These are phyloP conservation scores for Drosophila erecta DNA, from an alignment of 1,140 invertebrate species.

Conservation along the genomic window DNA sequence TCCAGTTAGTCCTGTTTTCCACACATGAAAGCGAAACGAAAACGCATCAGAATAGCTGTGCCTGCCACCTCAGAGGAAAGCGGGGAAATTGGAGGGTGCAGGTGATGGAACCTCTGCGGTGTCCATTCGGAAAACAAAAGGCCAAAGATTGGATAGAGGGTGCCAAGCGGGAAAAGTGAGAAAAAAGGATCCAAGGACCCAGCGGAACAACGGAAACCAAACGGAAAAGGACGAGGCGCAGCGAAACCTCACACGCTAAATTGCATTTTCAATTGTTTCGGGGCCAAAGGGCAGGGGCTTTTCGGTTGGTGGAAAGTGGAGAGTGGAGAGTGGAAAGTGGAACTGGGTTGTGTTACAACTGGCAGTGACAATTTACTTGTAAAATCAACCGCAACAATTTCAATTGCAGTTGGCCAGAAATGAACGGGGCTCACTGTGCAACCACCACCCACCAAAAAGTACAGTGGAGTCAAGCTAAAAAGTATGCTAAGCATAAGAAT, in stretches of 20 bases:
- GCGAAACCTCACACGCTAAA: slow-evolving; percentile 52
- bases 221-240: slow-evolving; percentile 7
- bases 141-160: slow-evolving; percentile 27
- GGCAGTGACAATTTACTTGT: slow-evolving; percentile 65
- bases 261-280: slow-evolving; percentile 63
- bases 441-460: too few relatives aligned
- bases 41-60: slow-evolving; percentile 29
- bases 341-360: slow-evolving; percentile 8
- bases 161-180: not conserved
- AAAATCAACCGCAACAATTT: slow-evolving; percentile 69
- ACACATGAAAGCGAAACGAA: slow-evolving; percentile 19
- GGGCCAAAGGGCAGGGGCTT: not conserved
- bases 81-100: not conserved
- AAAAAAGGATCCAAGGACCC: not conserved
- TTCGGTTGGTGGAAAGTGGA: not conserved
- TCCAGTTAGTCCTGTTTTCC: not conserved
- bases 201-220: slow-evolving; percentile 5
- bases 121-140: slow-evolving; percentile 56
- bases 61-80: slow-evolving; percentile 4
- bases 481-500: too few relatives aligned
- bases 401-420: slow-evolving; percentile 47
- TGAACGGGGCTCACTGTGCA: not conserved
- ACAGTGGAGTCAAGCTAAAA: too few relatives aligned
- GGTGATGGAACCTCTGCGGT: slow-evolving; percentile 28
- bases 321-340: not conserved